These are phyloP conservation scores for Heterodera carotae DNA, from an alignment of 1,140 invertebrate species.

Conservation along the genomic window DNA sequence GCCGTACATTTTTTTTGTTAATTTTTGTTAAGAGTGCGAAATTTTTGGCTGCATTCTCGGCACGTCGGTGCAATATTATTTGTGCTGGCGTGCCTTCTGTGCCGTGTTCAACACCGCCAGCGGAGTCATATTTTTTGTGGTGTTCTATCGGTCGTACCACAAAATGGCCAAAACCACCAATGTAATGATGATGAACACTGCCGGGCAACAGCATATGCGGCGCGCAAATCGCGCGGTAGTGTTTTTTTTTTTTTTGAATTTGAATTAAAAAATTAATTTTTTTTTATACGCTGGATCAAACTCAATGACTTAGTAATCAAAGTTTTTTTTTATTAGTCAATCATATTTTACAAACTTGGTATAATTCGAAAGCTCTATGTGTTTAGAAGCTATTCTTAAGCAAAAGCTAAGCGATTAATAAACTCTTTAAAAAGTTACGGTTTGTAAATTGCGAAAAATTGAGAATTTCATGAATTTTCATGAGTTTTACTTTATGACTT, in stretches of 20 bases:
- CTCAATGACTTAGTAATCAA: too few relatives aligned
- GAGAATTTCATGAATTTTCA: too few relatives aligned
- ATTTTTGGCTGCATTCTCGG: conserved; percentile 31
- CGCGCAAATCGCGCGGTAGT: conserved; percentile 22
- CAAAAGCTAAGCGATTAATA: too few relatives aligned
- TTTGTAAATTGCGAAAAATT: too few relatives aligned
- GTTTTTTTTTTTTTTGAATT: too few relatives aligned
- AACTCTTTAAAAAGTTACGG: too few relatives aligned
- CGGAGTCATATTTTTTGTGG: conserved; percentile 13
- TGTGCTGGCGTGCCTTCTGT: conserved; percentile 26
- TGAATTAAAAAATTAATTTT: not conserved
- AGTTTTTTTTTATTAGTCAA: too few relatives aligned
- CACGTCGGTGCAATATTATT: conserved; percentile 19
- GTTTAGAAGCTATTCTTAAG: too few relatives aligned
- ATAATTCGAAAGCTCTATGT: too few relatives aligned
- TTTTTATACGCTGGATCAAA: too few relatives aligned
- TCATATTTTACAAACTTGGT: too few relatives aligned
- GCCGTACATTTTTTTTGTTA: not conserved
- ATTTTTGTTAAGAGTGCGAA: conserved; percentile 24
- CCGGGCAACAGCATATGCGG: conserved; percentile 7
- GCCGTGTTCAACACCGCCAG: conserved; percentile 19
- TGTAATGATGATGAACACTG: not conserved
- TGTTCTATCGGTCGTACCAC: conserved; percentile 9
- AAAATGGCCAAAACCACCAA: not conserved
- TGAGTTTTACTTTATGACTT: too few relatives aligned